Base-by-base conservation (phyloP, 2,888 invertebrate species). In the Biston betularia region DNA sequence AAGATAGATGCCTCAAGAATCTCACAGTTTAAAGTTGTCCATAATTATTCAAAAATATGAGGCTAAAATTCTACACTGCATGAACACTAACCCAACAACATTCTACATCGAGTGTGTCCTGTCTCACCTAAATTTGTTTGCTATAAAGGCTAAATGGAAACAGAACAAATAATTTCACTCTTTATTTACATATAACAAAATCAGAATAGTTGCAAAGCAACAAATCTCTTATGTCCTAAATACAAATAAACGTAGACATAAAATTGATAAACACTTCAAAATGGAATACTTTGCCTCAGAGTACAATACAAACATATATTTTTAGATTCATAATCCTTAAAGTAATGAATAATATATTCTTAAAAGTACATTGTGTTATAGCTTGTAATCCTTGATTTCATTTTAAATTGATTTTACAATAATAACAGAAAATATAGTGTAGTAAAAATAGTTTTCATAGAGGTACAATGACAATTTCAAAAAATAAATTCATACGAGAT, bases 121-220 rank as follows among this genome's bases (percentile, higher is more conserved):
- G n/a, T 24, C 1, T 24, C 1, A 24, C 24, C 24, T 24, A 24
- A 1, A 24, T 24, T 24, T 24, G 24, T 24, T 24, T 24, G 24
- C 9, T 38, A 8, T 6, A 38, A 24, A 5, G 24, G 5, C 34
- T 7, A 24, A 61, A 52, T 38, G 24, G 14, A 49, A 46, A 50
- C 48, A 38, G 15, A 40, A 38, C 15, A 59, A 44, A 45, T 61
- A 40, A 57, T 67, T 69, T 74, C 77, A 81, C 79, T 78, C 76
- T 80, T 80, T 80, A 81, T 73, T 79, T 72, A 69, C 74, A 74
- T 60, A 48, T 71, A 75, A 73, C 62, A 71, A 73, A 71, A 75
- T 68, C 54, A 70, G 46, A 66, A 64, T 69, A 70, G 71, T 76
- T 69, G 67, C 65, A 72, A 73, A 62, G 66, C 71, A 75, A 75